Evolutionary conservation across 2,888 invertebrate genomes (phyloP), one percentile per base, ranked within the genome.

Genomic region (Acronicta aceris): DNA sequence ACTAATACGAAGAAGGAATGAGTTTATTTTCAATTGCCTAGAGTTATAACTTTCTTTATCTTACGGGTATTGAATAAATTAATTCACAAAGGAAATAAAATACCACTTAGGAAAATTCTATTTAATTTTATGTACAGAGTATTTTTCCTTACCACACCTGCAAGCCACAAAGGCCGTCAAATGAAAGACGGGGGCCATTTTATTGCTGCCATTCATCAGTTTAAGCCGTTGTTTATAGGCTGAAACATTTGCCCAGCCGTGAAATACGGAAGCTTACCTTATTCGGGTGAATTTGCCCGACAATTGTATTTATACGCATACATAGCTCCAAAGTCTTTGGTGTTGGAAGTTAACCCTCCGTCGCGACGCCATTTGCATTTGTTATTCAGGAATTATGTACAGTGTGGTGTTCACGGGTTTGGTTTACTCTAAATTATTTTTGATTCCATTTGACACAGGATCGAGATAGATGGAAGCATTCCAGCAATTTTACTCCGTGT

Each of bases 191-290:
- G 71, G 59, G 73, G 75, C 71, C 67, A 68, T 72, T 81, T 83
- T 81, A 84, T 82, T 82, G 65, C 77, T 61, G 52, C 65, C 79
- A 81, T 84, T 82, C 76, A 80, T 84, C 77, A 82, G 71, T 73
- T 74, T 59, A 65, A 67, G 71, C 66, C 71, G 71, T 77, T 75
- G 68, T 75, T 73, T 76, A 81, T 76, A 25, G 55, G 59, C 27
- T 40, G 50, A 70, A 55, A 63, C 48, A 30, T 53, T 45, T 25
- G 47, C 30, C 48, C 42, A 33, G 49, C 46, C 49, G 43, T 60
- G 40, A 56, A 68, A 72, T 77, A 66, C 59, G 53, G 21, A 67
- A 52, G 54, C 51, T 78, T 73, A 62, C 72, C 73, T 77, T 74
- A 70, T 81, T 67, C 68, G 45, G 47, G 59, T 54, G 68, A 77